A percentile compares a stretch with the other conserved stretches of the same genome.
Conservation (phyloP, 2,113 vertebrate species). For the Dunckerocampus dactyliophorus region DNA sequence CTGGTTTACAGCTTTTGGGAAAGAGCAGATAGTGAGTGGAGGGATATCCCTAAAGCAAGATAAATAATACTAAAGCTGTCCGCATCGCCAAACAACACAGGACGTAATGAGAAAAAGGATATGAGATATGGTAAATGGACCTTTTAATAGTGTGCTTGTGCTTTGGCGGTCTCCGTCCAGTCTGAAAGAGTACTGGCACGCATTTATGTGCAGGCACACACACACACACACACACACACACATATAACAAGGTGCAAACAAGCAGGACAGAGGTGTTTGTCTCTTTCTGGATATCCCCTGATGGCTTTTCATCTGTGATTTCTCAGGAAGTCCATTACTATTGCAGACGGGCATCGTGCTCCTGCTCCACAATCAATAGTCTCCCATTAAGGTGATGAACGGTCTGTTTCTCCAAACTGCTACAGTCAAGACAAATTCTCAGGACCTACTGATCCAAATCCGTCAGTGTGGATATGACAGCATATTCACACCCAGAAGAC, state of each 20-base stretch:
- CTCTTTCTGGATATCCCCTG: conserved; percentile 32
- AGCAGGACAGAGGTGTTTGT: conserved; percentile 25
- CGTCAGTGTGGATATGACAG: conserved; percentile 49
- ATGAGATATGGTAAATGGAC: background rate
- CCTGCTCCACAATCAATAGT: conserved; percentile 67
- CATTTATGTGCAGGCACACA: background rate
- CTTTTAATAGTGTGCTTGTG: background rate
- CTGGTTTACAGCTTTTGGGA: background rate
- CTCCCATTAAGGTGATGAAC: conserved; percentile 74
- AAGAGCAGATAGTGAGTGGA: background rate
- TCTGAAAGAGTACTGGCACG: conserved; percentile 12
- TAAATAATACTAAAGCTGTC: background rate
- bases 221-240: background rate
- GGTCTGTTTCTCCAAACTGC: conserved; percentile 52
- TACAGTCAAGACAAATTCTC: conserved; percentile 62
- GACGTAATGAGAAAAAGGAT: background rate
- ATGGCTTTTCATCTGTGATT: conserved; percentile 57
- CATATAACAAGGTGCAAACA: conserved; percentile 35
- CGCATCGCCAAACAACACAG: background rate
- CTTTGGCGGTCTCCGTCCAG: conserved; percentile 12
- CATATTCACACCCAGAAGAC: conserved; percentile 15
- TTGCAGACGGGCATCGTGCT: conserved; percentile 57
- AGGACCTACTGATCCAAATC: conserved; percentile 57
- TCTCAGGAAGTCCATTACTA: conserved; percentile 64
- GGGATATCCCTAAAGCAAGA: background rate